These are phyloP conservation scores for Chloroclystis v-ata DNA, from an alignment of 2,888 invertebrate species.

Conservation along the genomic window DNA sequence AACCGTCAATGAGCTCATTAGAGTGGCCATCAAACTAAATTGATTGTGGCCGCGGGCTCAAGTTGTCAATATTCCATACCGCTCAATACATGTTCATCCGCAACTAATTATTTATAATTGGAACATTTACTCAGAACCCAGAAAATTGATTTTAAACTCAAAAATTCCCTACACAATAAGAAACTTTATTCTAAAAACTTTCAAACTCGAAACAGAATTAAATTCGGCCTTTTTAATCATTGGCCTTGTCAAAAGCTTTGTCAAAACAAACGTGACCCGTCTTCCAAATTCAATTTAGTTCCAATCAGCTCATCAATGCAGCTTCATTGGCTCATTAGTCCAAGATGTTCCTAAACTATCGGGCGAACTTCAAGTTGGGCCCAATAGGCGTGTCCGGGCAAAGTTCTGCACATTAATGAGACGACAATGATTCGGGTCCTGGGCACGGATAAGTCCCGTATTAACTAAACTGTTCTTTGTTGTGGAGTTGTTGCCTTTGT, in stretches of 20 bases:
- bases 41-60: no score
- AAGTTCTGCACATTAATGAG: constrained; percentile 28
- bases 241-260: background rate
- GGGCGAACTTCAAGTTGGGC: constrained; percentile 35
- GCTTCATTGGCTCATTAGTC: constrained; percentile 40
- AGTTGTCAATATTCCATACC: no score
- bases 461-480: constrained; percentile 19
- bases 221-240: background rate
- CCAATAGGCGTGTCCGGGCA: constrained; percentile 34
- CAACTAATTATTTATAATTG: no score
- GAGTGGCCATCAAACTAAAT: background rate
- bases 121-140: no score
- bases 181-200: no score
- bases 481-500: constrained; percentile 10
- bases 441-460: constrained; percentile 14
- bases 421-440: constrained; percentile 28
- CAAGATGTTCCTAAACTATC: constrained; percentile 43
- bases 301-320: constrained; percentile 37
- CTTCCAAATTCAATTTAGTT: constrained; percentile 18
- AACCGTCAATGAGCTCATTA: background rate
- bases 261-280: constrained; percentile 2
- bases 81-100: no score
- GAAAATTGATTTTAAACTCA: no score
- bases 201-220: background rate
- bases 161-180: no score